Percentiles rank a stretch among this genome's conserved stretches.
Evolutionary conservation across 2,888 invertebrate species (phyloP).

Genomic region (Aphidius colemani): DNA sequence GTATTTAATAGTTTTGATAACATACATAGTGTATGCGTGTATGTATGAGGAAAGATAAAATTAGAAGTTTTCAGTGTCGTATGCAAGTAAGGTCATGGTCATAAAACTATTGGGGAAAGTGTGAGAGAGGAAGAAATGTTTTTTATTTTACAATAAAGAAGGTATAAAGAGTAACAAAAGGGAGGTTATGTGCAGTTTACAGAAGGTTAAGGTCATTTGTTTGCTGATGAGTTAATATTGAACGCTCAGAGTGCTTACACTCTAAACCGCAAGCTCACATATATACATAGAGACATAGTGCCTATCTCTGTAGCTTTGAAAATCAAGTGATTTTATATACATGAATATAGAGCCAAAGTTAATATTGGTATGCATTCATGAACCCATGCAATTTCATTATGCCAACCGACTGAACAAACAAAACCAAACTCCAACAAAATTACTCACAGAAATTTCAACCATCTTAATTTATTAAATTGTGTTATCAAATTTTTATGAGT

Average conservation of each 20-base stretch:
- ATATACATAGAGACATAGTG: slow-evolving; percentile 4
- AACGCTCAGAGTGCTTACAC: background rate
- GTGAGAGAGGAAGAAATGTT: slow-evolving; percentile 17
- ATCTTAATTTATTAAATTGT: too few species aligned
- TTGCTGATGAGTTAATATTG: slow-evolving; percentile 1
- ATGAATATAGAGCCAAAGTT: too few species aligned
- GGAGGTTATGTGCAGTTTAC: background rate
- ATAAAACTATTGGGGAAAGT: slow-evolving; percentile 20
- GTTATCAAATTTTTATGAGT: too few species aligned
- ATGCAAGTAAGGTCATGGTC: slow-evolving; percentile 36
- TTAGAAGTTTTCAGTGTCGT: slow-evolving; percentile 29
- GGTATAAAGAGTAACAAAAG: background rate
- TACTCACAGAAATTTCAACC: too few species aligned
- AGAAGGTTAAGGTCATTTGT: slow-evolving; percentile 22
- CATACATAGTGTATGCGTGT: background rate
- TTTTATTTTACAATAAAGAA: too few species aligned
- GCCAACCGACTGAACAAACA: too few species aligned
- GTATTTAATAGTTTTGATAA: too few species aligned
- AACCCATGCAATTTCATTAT: too few species aligned
- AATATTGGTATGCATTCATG: too few species aligned
- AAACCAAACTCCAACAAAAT: too few species aligned
- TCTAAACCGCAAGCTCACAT: background rate
- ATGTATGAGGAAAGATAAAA: background rate
- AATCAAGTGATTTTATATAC: background rate
- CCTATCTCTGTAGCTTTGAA: background rate